phyloP scores from a whole-genome alignment of 2,888 invertebrate genomes.

The Eupithecia tripunctaria region DNA sequence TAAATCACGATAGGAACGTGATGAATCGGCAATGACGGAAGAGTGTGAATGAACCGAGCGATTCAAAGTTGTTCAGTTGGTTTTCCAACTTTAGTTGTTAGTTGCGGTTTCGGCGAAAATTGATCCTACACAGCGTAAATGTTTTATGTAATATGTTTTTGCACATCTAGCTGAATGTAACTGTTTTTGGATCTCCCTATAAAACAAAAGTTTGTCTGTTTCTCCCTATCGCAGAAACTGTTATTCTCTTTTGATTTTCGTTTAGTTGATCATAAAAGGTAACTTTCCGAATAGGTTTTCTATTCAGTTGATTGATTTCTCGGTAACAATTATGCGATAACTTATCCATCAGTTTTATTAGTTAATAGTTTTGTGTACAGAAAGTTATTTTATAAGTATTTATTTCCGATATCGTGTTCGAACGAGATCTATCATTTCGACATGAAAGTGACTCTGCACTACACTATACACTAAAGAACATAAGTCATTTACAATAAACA shows the following conservation, averaged over 20 bases:
- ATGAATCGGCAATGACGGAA: constrained; percentile 9
- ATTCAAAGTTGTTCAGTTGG: constrained; percentile 34
- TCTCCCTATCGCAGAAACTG: constrained; percentile 38
- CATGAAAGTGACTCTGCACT: too few relatives aligned
- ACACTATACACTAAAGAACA: too few relatives aligned
- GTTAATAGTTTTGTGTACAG: background rate
- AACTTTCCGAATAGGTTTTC: constrained; percentile 42
- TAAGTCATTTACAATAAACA: background rate
- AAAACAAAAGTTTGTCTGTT: constrained; percentile 46
- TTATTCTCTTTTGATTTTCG: constrained; percentile 44
- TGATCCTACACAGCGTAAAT: constrained; percentile 26
- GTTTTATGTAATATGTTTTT: constrained; percentile 46
- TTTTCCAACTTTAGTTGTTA: constrained; percentile 28
- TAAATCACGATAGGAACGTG: constrained; percentile 13
- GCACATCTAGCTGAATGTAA: constrained; percentile 42
- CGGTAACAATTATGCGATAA: constrained; percentile 1
- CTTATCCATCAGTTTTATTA: background rate
- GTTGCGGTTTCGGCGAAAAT: constrained; percentile 18
- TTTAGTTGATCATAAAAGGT: constrained; percentile 46
- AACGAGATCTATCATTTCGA: background rate
- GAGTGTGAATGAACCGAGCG: constrained; percentile 19
- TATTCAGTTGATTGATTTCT: constrained; percentile 39
- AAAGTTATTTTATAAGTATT: background rate
- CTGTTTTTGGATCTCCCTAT: constrained; percentile 44
- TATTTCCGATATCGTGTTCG: background rate